Base-by-base conservation (phyloP, 2,888 invertebrate genomes). In the Petrolisthes cinctipes region DNA sequence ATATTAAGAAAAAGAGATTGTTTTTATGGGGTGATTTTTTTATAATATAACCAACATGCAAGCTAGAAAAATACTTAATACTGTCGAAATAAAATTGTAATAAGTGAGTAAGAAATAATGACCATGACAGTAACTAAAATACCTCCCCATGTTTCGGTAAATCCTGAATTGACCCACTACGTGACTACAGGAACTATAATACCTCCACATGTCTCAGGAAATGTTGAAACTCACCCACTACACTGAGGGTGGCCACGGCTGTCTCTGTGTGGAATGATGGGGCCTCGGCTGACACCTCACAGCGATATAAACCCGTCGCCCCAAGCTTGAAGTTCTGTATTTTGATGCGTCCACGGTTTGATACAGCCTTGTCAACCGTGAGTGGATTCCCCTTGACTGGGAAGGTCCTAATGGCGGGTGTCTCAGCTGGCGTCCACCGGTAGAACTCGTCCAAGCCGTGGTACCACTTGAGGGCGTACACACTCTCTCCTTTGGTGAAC, bases 401-500 rank as follows among this genome's bases (percentile, higher is more conserved):
- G 71, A 86, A 86, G 56, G 86, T 86, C 86, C 83, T 86, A n/a
- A 82, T 56, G 4, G 75, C 82, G 68, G 86, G 81, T n/a, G 56
- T 86, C 84, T 83, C 89, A 3, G 88, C 90, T 17, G 90, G 90
- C 11, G 90, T 90, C 90, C 90, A 90, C 76, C 90, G 83, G 86
- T 90, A 90, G 83, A 90, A 90, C 66, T 90, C 90, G 61, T 89
- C 84, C 9, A 90, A 86, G 4, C 86, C 90, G 23, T 86, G 83
- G 89, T 90, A 90, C 90, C 90, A 90, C 85, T 90, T 90, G 79
- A 90, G 86, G 68, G 88, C 83, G 80, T 90, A 90, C 51, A 90
- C 82, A 17, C 76, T 84, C 81, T 85, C 76, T 4, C 88, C 85
- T 17, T 85, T 85, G 14, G 68, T 78, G 83, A 86, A 90, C 76